Percentiles rank a stretch among this genome's conserved stretches.
Conservation (phyloP, 2,888 invertebrate species). For the Ectemnius continuus region DNA sequence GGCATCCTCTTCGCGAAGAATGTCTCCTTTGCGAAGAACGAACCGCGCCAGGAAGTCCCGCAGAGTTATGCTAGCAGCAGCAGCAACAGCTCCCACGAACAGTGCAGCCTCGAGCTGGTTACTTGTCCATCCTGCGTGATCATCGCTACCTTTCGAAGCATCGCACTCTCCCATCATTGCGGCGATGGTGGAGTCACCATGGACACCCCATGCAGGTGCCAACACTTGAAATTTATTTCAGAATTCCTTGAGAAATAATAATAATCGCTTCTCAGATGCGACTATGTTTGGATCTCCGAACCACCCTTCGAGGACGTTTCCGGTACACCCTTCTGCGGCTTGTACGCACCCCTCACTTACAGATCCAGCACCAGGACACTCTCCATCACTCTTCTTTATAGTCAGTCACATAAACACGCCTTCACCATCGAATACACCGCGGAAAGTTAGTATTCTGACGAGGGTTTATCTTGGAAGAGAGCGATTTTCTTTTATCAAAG, state of each 20-base stretch:
- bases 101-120: constrained; percentile 83
- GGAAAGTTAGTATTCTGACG: constrained; percentile 79
- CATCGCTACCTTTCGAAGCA: constrained; percentile 79
- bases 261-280: constrained; percentile 77
- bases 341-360: constrained; percentile 77
- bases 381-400: constrained; percentile 81
- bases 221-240: not conserved
- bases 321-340: constrained; percentile 82
- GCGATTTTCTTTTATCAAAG: too few species aligned
- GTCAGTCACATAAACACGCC: constrained; percentile 81
- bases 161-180: constrained; percentile 76
- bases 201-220: constrained; percentile 77
- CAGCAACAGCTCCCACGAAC: constrained; percentile 77
- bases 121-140: constrained; percentile 86
- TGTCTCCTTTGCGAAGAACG: constrained; percentile 67
- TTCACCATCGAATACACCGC: constrained; percentile 83
- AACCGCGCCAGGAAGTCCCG: constrained; percentile 58
- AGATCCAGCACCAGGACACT: constrained; percentile 82
- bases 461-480: not conserved
- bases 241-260: not conserved
- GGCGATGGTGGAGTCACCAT: constrained; percentile 71
- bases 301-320: constrained; percentile 83
- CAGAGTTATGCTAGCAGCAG: constrained; percentile 57
- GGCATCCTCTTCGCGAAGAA: constrained; percentile 75
- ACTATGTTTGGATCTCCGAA: constrained; percentile 83